Percentiles rank a stretch among this genome's conserved stretches.
Conservation (phyloP, 2,888 invertebrate species). For the Lepeophtheirus nordmannii region DNA sequence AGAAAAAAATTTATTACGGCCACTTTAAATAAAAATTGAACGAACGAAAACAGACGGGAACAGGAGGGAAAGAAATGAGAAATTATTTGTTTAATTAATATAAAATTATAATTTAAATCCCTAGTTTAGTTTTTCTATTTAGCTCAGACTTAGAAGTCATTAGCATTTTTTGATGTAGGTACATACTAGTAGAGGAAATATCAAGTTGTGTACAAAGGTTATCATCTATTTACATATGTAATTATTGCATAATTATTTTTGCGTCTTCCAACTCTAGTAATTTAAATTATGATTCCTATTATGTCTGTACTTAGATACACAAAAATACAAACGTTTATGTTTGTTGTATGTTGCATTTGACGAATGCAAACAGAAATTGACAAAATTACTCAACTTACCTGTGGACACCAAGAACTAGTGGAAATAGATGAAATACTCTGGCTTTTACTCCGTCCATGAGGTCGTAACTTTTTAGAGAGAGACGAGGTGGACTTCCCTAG, state of each 20-base stretch:
- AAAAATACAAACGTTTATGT: too few species aligned
- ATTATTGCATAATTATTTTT: too few species aligned
- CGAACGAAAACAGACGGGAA: not conserved
- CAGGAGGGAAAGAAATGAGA: not conserved
- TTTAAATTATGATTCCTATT: too few species aligned
- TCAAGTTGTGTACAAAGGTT: too few species aligned
- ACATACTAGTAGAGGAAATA: too few species aligned
- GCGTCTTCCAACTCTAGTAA: too few species aligned
- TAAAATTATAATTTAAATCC: not conserved
- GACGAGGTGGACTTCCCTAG: not conserved
- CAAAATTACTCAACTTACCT: slow-evolving; percentile 52
- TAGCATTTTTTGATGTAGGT: too few species aligned
- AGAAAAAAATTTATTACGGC: slow-evolving; percentile 4
- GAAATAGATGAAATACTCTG: slow-evolving; percentile 50
- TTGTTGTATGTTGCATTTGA: too few species aligned
- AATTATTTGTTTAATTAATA: not conserved
- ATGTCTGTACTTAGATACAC: too few species aligned
- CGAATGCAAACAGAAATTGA: not conserved
- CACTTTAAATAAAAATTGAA: not conserved
- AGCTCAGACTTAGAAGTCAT: too few species aligned
- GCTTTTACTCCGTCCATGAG: slow-evolving; percentile 42
- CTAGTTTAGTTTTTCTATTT: not conserved
- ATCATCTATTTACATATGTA: too few species aligned
- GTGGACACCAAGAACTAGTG: slow-evolving; percentile 58
- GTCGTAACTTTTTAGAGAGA: not conserved